Base-by-base conservation (phyloP, 2,113 vertebrate genomes). In the Tetrao urogallus region DNA sequence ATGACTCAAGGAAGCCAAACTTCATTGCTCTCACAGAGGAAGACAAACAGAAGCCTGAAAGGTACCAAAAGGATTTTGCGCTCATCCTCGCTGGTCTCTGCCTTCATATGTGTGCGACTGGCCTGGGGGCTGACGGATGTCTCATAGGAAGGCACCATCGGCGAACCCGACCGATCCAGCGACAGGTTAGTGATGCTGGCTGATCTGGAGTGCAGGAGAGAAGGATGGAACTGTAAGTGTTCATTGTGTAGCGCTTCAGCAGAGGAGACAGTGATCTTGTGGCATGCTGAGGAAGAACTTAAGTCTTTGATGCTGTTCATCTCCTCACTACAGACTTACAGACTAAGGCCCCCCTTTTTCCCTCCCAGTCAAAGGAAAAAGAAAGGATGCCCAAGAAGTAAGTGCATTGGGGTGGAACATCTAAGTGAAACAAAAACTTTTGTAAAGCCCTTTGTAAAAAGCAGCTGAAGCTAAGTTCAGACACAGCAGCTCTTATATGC, bases 21-120 rank as follows among this genome's bases (percentile, higher is more conserved):
- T 25, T 60, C n/a, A 61, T 1, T 10, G 45, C 61, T 64, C 43
- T 43, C 92, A 83, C 4, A 80, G n/a, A 67, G n/a, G 43, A 76
- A 83, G 14, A 64, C 40, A 70, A 80, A 92, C 20, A 79, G 81
- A 88, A 90, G 65, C 1, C 19, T 28, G 72, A 61, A 58, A 40
- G 11, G 69, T 97, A 99, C 99, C 99, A 99, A 97, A 61, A 99
- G 98, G 93, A 99, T 99, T 97, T 99, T 99, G 93, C 99, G 98
- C 96, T 99, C 99, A 54, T 99, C 99, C 92, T 99, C 99, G 2
- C 96, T 98, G 92, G 98, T 97, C 96, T 99, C 99, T 9, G 97
- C 96, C 94, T 99, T 99, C 81, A 97, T 86, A 66, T 98, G 97
- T 1, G 98, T 98, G 36, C 99, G 97, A 82, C 97, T 99, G 86